phyloP scores from a whole-genome alignment of 1,140 invertebrate species.

The Drosophila obscura region DNA sequence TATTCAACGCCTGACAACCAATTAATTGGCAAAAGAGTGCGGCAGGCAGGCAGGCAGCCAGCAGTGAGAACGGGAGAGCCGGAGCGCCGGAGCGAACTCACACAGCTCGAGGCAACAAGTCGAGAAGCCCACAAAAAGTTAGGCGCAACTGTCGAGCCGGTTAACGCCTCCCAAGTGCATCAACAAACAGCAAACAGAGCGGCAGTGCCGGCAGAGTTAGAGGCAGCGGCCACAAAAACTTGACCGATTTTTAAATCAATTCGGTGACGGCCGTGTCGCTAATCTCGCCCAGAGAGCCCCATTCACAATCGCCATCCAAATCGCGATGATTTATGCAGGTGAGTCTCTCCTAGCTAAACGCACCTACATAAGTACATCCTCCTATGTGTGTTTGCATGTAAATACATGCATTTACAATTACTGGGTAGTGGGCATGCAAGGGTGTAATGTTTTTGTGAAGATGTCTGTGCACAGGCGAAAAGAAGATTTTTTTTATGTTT shows the following conservation, averaged over 20 bases:
- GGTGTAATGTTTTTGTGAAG: not conserved
- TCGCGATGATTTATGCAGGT: conserved; percentile 77
- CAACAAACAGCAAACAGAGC: conserved; percentile 28
- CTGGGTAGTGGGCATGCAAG: too few species aligned
- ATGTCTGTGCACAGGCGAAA: too few species aligned
- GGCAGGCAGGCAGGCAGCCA: not conserved
- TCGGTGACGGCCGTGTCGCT: conserved; percentile 50
- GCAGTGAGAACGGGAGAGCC: conserved; percentile 27
- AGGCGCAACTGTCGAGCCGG: conserved; percentile 53
- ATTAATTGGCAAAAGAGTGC: conserved; percentile 45
- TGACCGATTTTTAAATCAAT: conserved; percentile 70
- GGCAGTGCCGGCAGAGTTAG: too few species aligned
- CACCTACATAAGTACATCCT: conserved; percentile 15
- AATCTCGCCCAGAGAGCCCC: conserved; percentile 66
- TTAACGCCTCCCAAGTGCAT: conserved; percentile 63
- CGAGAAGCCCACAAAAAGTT: conserved; percentile 37
- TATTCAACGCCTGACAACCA: conserved; percentile 66
- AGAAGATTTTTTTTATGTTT: too few species aligned
- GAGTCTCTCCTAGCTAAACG: conserved; percentile 47
- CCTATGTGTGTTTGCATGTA: too few species aligned
- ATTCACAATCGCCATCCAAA: conserved; percentile 47
- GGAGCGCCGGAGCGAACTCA: conserved; percentile 9
- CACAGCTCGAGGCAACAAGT: conserved; percentile 41
- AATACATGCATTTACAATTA: too few species aligned
- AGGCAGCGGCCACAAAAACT: conserved; percentile 42